Conservation (phyloP, 2,113 vertebrate species). For the Diadophis punctatus region DNA sequence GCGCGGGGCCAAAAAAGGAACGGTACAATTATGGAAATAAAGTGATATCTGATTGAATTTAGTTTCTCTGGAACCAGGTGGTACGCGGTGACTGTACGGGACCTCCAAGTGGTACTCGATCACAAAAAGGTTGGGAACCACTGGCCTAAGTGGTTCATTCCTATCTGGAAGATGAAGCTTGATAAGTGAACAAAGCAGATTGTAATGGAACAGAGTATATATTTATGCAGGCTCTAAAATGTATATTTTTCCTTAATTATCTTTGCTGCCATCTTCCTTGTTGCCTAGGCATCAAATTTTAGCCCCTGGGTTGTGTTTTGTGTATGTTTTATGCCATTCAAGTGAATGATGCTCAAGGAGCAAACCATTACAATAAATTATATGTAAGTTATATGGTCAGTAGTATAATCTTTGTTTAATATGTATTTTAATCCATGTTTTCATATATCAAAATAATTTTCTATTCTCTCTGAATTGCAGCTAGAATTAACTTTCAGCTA, state of each 20-base stretch:
- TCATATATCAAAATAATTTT: constrained; percentile 21
- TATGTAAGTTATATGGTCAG: not conserved
- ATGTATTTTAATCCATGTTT: fast-evolving
- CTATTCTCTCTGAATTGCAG: constrained; percentile 66
- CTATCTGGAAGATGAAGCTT: not conserved
- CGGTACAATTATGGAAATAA: too few relatives aligned
- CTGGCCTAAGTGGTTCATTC: not conserved
- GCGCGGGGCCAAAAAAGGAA: too few relatives aligned
- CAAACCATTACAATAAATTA: not conserved
- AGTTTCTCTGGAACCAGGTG: too few relatives aligned
- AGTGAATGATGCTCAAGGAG: not conserved
- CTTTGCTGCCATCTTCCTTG: not conserved
- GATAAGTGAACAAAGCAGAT: not conserved
- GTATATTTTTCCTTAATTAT: not conserved
- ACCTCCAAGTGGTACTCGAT: too few relatives aligned
- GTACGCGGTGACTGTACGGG: too few relatives aligned
- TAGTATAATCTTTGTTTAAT: not conserved
- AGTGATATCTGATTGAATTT: too few relatives aligned
- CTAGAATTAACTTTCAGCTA: constrained; percentile 94
- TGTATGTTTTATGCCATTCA: not conserved
- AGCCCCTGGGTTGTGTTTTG: too few relatives aligned
- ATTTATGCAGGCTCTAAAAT: not conserved
- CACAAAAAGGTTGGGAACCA: too few relatives aligned
- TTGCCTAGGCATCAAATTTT: not conserved
- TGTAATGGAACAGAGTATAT: not conserved